Percentiles rank a stretch among this genome's conserved stretches.
Evolutionary conservation across 2,797 vertebrate genomes (phyloP).

Genomic region (Chrysolophus pictus): DNA sequence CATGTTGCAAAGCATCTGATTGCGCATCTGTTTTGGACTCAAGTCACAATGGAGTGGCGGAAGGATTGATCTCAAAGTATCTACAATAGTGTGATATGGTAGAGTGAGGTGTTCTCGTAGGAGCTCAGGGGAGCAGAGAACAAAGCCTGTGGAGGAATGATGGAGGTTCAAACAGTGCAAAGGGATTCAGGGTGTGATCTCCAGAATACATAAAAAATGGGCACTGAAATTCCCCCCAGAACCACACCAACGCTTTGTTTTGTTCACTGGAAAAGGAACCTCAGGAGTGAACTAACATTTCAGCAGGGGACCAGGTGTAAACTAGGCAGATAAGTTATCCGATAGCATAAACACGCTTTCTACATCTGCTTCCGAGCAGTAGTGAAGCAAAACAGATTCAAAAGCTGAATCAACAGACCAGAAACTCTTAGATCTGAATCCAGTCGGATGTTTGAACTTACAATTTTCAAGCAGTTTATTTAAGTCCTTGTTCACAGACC

Average conservation of each 20-base stretch:
- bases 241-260: background rate
- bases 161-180: background rate
- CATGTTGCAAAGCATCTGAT: background rate
- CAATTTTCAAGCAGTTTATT: background rate
- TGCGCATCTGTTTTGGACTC: background rate
- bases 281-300: slow-evolving; percentile 29
- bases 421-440: slow-evolving; percentile 8
- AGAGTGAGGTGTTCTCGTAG: background rate
- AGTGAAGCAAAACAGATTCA: slow-evolving; percentile 24
- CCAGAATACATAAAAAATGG: background rate
- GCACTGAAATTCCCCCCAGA: background rate
- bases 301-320: slow-evolving; percentile 52
- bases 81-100: background rate
- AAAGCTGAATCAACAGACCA: background rate
- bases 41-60: background rate
- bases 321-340: slow-evolving; percentile 30
- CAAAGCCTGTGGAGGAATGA: background rate
- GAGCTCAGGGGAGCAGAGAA: background rate
- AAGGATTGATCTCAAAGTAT: background rate
- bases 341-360: background rate
- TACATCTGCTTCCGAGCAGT: slow-evolving; percentile 34
- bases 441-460: background rate
- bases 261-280: background rate
- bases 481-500: background rate
- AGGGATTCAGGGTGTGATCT: background rate